Percentiles rank a stretch among this genome's conserved stretches.
These are phyloP conservation scores for Caerostris darwini DNA, from an alignment of 1,140 invertebrate genomes.

Conservation along the genomic window DNA sequence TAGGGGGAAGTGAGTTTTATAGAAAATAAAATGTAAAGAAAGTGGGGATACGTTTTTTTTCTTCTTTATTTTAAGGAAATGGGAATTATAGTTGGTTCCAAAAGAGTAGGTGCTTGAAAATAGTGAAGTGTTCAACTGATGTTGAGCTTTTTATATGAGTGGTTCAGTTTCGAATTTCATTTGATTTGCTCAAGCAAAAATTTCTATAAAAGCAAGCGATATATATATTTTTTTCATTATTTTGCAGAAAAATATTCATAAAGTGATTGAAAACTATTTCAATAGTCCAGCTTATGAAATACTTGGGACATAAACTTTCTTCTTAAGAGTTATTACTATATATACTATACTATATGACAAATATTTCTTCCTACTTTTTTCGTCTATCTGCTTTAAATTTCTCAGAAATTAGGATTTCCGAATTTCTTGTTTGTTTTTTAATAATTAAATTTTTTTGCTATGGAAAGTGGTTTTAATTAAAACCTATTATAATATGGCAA, in stretches of 20 bases:
- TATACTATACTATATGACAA: no score
- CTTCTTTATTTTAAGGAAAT: background rate
- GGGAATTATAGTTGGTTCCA: constrained; percentile 22
- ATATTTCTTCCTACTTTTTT: background rate
- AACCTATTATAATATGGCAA: no score
- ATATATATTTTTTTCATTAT: background rate
- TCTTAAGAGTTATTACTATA: no score
- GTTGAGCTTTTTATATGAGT: background rate
- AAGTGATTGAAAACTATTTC: background rate
- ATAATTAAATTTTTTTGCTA: no score
- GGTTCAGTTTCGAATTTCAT: background rate
- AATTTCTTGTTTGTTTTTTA: background rate
- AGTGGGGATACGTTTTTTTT: background rate
- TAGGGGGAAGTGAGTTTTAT: background rate
- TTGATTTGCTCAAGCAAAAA: constrained; percentile 33
- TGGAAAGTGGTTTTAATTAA: no score
- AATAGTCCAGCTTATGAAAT: background rate
- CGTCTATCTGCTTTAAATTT: background rate
- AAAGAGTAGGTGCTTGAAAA: background rate
- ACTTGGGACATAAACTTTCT: background rate
- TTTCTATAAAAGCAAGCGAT: background rate
- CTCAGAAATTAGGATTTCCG: background rate
- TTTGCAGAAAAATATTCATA: background rate
- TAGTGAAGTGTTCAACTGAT: constrained; percentile 2
- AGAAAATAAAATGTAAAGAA: constrained; percentile 1